Evolutionary conservation across 2,888 invertebrate species (phyloP).

Genomic region (Hypercompe scribonia): DNA sequence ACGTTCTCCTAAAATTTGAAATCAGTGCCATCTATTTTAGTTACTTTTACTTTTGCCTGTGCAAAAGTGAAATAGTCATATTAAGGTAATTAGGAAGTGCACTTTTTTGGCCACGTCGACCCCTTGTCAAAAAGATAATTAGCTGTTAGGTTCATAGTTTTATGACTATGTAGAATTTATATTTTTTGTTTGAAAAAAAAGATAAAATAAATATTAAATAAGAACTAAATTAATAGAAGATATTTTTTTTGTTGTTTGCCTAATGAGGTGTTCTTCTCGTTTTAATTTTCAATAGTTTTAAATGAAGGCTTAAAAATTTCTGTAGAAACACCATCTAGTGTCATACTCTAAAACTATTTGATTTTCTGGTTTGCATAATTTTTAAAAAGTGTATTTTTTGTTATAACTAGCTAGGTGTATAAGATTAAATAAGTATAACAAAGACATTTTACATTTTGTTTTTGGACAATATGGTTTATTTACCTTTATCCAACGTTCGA

Average conservation of each 20-base stretch:
- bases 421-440: no score
- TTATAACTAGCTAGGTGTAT: no score
- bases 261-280: no score
- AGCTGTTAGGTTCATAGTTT: no score
- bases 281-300: not conserved
- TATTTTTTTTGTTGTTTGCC: no score
- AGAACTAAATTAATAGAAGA: no score
- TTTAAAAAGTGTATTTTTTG: not conserved
- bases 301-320: not conserved
- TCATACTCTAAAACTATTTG: not conserved
- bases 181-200: no score
- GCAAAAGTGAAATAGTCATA: not conserved
- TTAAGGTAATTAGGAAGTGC: no score
- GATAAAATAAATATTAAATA: no score
- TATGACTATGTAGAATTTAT: no score
- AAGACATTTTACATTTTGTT: not conserved
- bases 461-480: not conserved
- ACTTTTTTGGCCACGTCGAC: no score
- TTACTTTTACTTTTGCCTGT: not conserved
- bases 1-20: not conserved
- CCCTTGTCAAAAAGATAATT: no score
- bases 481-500: not conserved
- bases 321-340: constrained; percentile 3
- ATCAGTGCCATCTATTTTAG: not conserved
- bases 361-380: not conserved